phyloP scores from a whole-genome alignment of 2,113 vertebrate species.

The Psephotus haematonotus region DNA sequence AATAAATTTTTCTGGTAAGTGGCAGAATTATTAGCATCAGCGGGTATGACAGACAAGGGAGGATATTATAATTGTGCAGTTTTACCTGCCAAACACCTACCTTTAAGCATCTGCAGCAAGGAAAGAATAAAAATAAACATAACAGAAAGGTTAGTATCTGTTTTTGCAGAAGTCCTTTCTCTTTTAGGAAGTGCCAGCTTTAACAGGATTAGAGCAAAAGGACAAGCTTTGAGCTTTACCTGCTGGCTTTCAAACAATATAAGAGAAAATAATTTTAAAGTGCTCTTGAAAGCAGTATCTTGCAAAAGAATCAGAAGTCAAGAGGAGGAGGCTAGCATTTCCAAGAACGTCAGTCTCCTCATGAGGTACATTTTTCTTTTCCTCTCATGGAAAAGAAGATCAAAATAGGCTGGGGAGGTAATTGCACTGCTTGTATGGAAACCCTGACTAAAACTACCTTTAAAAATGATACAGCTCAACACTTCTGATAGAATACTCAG shows the following conservation, averaged over 20 bases:
- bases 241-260: slow-evolving; percentile 13
- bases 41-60: not conserved
- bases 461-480: not conserved
- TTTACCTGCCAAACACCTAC: slow-evolving; percentile 50
- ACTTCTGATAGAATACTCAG: not conserved
- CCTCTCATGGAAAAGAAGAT: not conserved
- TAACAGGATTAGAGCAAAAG: not conserved
- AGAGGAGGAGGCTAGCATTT: not conserved
- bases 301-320: not conserved
- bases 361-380: not conserved
- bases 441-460: not conserved
- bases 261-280: not conserved
- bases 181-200: slow-evolving; percentile 1
- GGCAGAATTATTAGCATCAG: not conserved
- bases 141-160: slow-evolving; percentile 32
- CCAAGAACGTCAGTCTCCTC: not conserved
- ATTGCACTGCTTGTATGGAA: not conserved
- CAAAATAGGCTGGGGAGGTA: not conserved
- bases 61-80: not conserved
- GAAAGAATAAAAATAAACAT: slow-evolving; percentile 1
- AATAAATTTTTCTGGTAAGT: not conserved
- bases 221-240: not conserved
- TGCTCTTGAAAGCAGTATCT: not conserved
- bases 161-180: not conserved
- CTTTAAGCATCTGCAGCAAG: slow-evolving; percentile 58